These are phyloP conservation scores for Ctena decussata DNA, from an alignment of 2,888 invertebrate genomes.

Conservation along the genomic window DNA sequence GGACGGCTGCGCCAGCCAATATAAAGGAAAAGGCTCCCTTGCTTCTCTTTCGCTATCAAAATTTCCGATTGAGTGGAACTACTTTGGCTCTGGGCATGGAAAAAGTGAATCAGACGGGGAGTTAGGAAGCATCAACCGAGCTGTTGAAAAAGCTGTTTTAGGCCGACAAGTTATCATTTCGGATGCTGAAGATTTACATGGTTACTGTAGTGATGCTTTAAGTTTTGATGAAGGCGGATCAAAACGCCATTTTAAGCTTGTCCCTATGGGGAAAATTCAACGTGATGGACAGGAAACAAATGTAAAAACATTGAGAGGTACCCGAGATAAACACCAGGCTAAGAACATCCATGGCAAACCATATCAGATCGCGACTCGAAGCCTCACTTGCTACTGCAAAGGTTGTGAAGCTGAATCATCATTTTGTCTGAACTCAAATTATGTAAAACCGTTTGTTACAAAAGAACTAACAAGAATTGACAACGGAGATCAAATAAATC, in stretches of 20 bases:
- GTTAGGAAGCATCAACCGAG: not conserved
- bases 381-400: not conserved
- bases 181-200: slow-evolving; percentile 45
- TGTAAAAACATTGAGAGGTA: not conserved
- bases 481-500: not conserved
- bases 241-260: slow-evolving; percentile 49
- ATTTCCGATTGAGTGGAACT: slow-evolving; percentile 18
- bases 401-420: not conserved
- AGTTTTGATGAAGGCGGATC: slow-evolving; percentile 23
- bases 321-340: not conserved
- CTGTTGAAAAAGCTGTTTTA: not conserved
- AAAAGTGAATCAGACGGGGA: not conserved
- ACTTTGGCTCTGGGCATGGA: not conserved
- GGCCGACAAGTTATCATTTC: not conserved
- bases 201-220: slow-evolving; percentile 28
- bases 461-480: not conserved
- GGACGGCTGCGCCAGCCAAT: slow-evolving; percentile 41
- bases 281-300: slow-evolving; percentile 13
- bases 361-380: not conserved
- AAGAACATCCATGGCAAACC: not conserved
- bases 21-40: slow-evolving; percentile 26
- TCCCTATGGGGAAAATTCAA: slow-evolving; percentile 43
- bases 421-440: too few species aligned
- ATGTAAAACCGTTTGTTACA: slow-evolving; percentile 1
- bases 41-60: slow-evolving; percentile 14